Conservation (phyloP, 2,888 invertebrate genomes). For the Lasioglossum villosulum region DNA sequence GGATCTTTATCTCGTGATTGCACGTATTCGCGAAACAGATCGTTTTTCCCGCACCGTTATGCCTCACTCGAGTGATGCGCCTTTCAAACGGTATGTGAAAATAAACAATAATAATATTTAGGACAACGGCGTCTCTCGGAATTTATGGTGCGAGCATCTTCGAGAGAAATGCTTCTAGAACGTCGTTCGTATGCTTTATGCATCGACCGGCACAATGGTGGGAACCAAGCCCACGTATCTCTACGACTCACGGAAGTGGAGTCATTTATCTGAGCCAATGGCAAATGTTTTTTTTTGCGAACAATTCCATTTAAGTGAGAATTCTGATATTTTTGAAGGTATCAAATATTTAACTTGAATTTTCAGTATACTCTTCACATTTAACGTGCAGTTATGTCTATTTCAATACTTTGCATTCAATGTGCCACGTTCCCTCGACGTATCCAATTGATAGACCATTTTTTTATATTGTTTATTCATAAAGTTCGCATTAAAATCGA, state of each 20-base stretch:
- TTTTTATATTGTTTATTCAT: no score
- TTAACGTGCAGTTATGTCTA: no score
- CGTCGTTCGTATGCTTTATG: constrained; percentile 58
- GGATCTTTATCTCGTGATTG: not conserved
- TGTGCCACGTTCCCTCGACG: no score
- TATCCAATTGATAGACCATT: no score
- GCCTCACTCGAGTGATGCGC: constrained; percentile 7
- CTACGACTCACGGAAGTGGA: constrained; percentile 17
- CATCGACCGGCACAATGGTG: constrained; percentile 60
- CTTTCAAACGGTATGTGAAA: constrained; percentile 23
- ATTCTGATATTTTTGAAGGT: not conserved
- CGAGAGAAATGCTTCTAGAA: constrained; percentile 47
- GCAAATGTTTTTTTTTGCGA: constrained; percentile 33
- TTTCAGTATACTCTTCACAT: no score
- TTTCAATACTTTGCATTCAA: no score
- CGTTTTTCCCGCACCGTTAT: constrained; percentile 33
- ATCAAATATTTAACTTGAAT: no score
- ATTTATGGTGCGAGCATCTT: constrained; percentile 57
- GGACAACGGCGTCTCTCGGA: constrained; percentile 32
- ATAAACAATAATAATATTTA: constrained; percentile 54
- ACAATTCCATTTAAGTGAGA: constrained; percentile 14
- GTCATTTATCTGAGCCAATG: constrained; percentile 39
- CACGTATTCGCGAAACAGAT: not conserved
- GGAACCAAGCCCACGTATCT: constrained; percentile 57
- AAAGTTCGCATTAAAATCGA: no score